phyloP scores from a whole-genome alignment of 2,797 vertebrate species.

The Diplodus puntazzo region DNA sequence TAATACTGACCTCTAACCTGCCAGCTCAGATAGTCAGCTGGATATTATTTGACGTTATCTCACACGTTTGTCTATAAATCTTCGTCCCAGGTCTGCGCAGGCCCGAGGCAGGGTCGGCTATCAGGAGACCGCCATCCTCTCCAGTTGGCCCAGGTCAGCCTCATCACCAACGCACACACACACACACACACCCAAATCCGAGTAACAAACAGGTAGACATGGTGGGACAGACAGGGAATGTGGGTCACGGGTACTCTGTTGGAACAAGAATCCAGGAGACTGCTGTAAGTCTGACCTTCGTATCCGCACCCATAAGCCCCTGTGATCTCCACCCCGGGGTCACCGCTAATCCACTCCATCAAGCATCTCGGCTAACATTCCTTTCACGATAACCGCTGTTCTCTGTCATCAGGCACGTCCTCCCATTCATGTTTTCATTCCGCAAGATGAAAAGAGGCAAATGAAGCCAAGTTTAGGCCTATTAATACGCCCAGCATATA shows the following conservation, averaged over 20 bases:
- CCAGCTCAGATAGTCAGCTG: background rate
- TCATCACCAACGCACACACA: slow-evolving; percentile 42
- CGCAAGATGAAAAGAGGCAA: slow-evolving; percentile 68
- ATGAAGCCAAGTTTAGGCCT: slow-evolving; percentile 33
- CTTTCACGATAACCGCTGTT: slow-evolving; percentile 58
- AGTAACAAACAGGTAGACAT: slow-evolving; percentile 33
- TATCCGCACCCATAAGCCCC: slow-evolving; percentile 57
- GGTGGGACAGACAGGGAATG: slow-evolving; percentile 39
- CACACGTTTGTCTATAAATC: slow-evolving; percentile 26
- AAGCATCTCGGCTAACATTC: slow-evolving; percentile 66
- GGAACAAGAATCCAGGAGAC: slow-evolving; percentile 55
- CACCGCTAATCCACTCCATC: slow-evolving; percentile 65
- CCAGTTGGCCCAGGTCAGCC: slow-evolving; percentile 85
- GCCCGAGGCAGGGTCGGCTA: slow-evolving; percentile 75
- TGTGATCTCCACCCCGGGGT: slow-evolving; percentile 68
- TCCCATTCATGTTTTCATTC: slow-evolving; percentile 62
- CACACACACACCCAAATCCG: slow-evolving; percentile 31
- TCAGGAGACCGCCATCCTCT: slow-evolving; percentile 80
- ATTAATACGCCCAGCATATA: slow-evolving; percentile 55
- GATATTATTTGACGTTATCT: slow-evolving; percentile 21
- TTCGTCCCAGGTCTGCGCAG: slow-evolving; percentile 79
- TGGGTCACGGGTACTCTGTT: slow-evolving; percentile 56
- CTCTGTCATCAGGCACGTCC: slow-evolving; percentile 60
- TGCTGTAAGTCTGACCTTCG: slow-evolving; percentile 57
- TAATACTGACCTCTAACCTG: background rate